Evolutionary conservation across 2,113 vertebrate species (phyloP).

Genomic region (Columba livia): DNA sequence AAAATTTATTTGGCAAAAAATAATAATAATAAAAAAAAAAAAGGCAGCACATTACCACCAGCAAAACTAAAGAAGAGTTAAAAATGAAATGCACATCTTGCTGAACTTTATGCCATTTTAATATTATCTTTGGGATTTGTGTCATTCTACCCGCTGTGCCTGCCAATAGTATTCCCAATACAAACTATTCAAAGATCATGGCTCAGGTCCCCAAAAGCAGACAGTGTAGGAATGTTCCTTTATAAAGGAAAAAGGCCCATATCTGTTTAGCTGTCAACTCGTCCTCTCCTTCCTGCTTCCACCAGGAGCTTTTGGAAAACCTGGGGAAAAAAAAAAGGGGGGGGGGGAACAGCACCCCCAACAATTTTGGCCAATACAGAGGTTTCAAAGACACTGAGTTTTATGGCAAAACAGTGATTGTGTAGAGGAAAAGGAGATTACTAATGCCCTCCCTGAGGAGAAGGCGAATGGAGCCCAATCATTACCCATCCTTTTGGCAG

Average conservation of each 20-base stretch:
- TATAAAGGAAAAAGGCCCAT: not conserved
- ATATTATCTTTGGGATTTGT: constrained; percentile 59
- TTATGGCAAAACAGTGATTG: constrained; percentile 38
- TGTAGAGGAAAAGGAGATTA: constrained; percentile 26
- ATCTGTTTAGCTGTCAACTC: not conserved
- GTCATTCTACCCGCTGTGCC: constrained; percentile 38
- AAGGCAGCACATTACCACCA: not conserved
- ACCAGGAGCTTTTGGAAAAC: not conserved
- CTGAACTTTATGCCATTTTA: constrained; percentile 52
- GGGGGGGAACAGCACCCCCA: not conserved
- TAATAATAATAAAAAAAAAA: too few species aligned
- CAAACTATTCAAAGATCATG: constrained; percentile 1
- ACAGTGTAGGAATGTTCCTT: not conserved
- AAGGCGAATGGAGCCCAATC: constrained; percentile 14
- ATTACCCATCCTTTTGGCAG: constrained; percentile 58
- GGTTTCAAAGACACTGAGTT: not conserved
- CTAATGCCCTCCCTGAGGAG: constrained; percentile 55
- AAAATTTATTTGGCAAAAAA: not conserved
- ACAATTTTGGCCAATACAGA: not conserved
- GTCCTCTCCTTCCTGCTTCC: not conserved
- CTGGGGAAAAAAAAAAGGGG: too few species aligned
- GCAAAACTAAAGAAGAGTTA: constrained; percentile 53
- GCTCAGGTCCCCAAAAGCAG: constrained; percentile 35
- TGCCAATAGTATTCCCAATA: constrained; percentile 53
- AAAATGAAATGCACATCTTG: constrained; percentile 30